Evolutionary conservation across 1,140 invertebrate species (phyloP), one percentile per base, ranked within the genome.

Genomic region (Sipha flava): DNA sequence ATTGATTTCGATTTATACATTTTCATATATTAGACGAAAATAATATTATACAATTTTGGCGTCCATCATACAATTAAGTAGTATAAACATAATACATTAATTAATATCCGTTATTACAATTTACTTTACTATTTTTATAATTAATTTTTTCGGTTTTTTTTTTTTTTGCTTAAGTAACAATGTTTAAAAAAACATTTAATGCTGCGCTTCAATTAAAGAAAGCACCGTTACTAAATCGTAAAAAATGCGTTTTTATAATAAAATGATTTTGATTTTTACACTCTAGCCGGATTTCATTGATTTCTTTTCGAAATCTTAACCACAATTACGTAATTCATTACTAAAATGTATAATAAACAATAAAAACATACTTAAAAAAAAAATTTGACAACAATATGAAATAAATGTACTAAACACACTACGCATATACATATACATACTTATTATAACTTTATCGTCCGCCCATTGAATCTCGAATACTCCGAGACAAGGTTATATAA

Each of bases 261-360:
- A 4, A 47, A 31, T 47, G 21, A 70, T 70, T 70, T 70, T 70
- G 66, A 70, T 70, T 70, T 47, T 70, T n/a, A 47, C 23, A 70
- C 66, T 70, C 66, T 29, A 70, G 66, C 66, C 66, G 21, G 40
- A 70, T 70, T 68, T 66, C 29, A 21, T 37, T 34, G 7, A 64
- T 43, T 66, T 66, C 18, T 9, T 23, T 66, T 14, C 16, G 62
- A 66, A 66, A 66, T 43, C 34, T 43, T 43, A 66, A 66, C 37
- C 34, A 26, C 21, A 43, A 66, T 40, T 40, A 66, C n/a, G 34
- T 66, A 68, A 68, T 26, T 45, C 21, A 68, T 43, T 16, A 2
- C 21, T 68, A 18, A 68, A 18, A 70, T n/a, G 45, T 18, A 29
- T 47, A 70, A 68, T 14, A 68, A 68, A 45, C 9, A 43, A 45